A percentile compares a stretch with the other conserved stretches of the same genome.
phyloP scores from a whole-genome alignment of 2,888 invertebrate genomes.

The Tipula vernalis region DNA sequence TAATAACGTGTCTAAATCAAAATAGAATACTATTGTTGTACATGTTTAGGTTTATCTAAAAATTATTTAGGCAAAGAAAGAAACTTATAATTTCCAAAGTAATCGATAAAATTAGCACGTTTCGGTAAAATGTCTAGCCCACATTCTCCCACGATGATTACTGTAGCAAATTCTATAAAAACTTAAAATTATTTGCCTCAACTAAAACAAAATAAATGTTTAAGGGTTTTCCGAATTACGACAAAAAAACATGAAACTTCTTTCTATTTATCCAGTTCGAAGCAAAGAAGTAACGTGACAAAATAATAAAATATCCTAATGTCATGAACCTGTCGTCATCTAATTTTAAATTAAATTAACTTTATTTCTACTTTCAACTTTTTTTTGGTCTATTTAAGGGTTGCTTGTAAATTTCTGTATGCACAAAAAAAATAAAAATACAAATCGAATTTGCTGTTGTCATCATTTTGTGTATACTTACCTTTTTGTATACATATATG shows the following conservation, averaged over 20 bases:
- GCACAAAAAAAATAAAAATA: not conserved
- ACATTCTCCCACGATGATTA: not conserved
- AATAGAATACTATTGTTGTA: too few species aligned
- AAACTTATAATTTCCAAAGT: too few species aligned
- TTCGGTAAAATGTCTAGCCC: not conserved
- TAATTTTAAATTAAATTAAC: not conserved
- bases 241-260: not conserved
- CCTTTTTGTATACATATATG: not conserved
- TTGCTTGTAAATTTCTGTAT: not conserved
- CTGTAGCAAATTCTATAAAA: not conserved
- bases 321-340: not conserved
- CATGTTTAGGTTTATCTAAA: too few species aligned
- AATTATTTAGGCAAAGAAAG: too few species aligned
- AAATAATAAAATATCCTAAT: not conserved
- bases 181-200: too few species aligned
- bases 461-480: not conserved
- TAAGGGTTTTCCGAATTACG: not conserved
- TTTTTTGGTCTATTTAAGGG: not conserved
- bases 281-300: not conserved
- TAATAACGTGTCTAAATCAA: too few species aligned
- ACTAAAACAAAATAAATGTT: not conserved
- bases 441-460: not conserved
- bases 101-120: too few species aligned
- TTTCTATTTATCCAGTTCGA: not conserved
- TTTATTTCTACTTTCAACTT: not conserved